phyloP scores from a whole-genome alignment of 1,140 invertebrate genomes.

The Drosophila kanapiae region DNA sequence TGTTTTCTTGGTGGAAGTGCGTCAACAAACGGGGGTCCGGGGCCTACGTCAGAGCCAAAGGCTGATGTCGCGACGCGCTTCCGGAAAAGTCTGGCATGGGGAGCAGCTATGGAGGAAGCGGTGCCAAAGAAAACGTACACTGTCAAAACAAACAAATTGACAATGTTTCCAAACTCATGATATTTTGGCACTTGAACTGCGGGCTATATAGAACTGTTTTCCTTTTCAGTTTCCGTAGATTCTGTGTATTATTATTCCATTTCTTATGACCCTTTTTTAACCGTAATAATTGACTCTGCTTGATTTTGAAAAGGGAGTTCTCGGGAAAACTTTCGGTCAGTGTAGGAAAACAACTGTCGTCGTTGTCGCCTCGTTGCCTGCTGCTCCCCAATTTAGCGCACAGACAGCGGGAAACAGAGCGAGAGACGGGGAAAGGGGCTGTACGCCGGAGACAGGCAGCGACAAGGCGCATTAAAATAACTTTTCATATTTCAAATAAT shows the following conservation, averaged over 20 bases:
- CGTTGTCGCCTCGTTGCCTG: constrained; percentile 63
- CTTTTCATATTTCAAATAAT: constrained; percentile 78
- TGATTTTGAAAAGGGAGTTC: neutral
- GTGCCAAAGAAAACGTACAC: constrained; percentile 64
- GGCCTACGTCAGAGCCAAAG: constrained; percentile 69
- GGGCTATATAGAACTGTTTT: neutral
- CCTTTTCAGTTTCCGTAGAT: neutral
- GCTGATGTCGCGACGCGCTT: constrained; percentile 79
- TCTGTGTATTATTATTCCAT: neutral
- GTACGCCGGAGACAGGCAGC: constrained; percentile 28
- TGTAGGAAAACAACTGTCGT: constrained; percentile 77
- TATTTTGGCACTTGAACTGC: neutral
- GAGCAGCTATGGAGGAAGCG: constrained; percentile 65
- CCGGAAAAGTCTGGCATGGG: constrained; percentile 79
- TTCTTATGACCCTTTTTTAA: neutral
- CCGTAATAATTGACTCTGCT: neutral
- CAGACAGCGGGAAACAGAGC: constrained; percentile 22
- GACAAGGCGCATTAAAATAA: constrained; percentile 71
- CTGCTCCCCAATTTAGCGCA: constrained; percentile 66
- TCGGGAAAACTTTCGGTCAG: neutral
- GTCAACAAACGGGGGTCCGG: constrained; percentile 55
- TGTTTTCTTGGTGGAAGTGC: constrained; percentile 45
- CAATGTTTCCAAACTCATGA: neutral
- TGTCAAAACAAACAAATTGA: constrained; percentile 20
- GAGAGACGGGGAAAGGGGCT: neutral